A percentile compares a stretch with the other conserved stretches of the same genome.
phyloP scores from a whole-genome alignment of 2,888 invertebrate genomes.

The Alcis repandata region DNA sequence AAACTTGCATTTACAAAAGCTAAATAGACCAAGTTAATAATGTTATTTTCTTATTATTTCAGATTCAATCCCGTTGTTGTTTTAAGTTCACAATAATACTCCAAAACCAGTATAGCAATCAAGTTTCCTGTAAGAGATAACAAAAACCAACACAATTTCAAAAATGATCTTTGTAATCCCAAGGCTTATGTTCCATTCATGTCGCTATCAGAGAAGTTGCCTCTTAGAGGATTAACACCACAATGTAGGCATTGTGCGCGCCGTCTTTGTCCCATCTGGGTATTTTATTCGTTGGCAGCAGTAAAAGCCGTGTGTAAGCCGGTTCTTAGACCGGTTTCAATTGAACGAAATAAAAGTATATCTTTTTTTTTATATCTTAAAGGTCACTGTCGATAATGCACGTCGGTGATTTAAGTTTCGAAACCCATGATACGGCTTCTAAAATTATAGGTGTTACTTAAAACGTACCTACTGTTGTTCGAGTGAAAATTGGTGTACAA shows the following conservation, averaged over 20 bases:
- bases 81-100: no score
- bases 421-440: constrained; percentile 46
- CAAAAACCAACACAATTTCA: constrained; percentile 23
- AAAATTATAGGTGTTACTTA: constrained; percentile 50
- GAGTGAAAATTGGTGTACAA: constrained; percentile 47
- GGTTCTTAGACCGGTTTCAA: constrained; percentile 49
- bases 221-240: constrained; percentile 42
- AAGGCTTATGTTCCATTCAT: constrained; percentile 34
- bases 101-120: background rate
- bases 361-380: constrained; percentile 45
- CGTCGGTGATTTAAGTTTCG: constrained; percentile 45
- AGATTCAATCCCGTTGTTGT: background rate
- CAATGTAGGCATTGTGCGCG: constrained; percentile 39
- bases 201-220: constrained; percentile 37
- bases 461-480: constrained; percentile 39
- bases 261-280: constrained; percentile 41
- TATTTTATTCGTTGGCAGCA: constrained; percentile 41
- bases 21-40: background rate
- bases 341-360: constrained; percentile 60
- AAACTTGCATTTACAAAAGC: background rate
- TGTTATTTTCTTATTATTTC: background rate
- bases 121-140: constrained; percentile 16
- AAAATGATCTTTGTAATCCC: constrained; percentile 36
- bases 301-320: constrained; percentile 49
- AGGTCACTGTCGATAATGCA: constrained; percentile 63